Conservation (phyloP, 1,140 invertebrate species). For the Achatina immaculata region DNA sequence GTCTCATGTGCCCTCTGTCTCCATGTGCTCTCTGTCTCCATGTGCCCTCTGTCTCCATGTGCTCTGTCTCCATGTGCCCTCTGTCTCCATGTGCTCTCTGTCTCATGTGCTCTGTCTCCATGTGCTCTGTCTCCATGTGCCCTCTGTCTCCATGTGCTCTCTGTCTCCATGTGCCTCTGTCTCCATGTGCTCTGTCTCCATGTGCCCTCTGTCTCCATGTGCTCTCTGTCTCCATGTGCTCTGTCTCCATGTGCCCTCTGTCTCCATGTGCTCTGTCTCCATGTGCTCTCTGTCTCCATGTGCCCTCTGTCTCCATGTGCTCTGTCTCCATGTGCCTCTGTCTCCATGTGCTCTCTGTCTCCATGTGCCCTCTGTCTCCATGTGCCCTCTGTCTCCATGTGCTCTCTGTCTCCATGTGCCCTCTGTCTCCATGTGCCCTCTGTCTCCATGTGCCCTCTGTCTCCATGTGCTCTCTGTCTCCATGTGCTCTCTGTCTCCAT, state of each 20-base stretch:
- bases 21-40: constrained; percentile 1
- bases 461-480: not conserved
- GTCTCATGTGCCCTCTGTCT: not conserved
- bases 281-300: not conserved
- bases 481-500: not conserved
- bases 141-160: not conserved
- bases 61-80: not conserved
- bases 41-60: not conserved
- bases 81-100: not conserved
- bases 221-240: not conserved
- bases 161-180: not conserved
- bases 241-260: not conserved
- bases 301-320: not conserved
- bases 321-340: not conserved
- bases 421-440: not conserved
- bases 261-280: not conserved
- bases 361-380: not conserved
- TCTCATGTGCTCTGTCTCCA: not conserved
- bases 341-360: not conserved
- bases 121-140: not conserved
- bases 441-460: not conserved
- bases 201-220: not conserved
- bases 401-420: not conserved
- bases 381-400: not conserved
- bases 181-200: not conserved